Evolutionary conservation across 2,888 invertebrate species (phyloP).

Genomic region (Proisotoma minuta): DNA sequence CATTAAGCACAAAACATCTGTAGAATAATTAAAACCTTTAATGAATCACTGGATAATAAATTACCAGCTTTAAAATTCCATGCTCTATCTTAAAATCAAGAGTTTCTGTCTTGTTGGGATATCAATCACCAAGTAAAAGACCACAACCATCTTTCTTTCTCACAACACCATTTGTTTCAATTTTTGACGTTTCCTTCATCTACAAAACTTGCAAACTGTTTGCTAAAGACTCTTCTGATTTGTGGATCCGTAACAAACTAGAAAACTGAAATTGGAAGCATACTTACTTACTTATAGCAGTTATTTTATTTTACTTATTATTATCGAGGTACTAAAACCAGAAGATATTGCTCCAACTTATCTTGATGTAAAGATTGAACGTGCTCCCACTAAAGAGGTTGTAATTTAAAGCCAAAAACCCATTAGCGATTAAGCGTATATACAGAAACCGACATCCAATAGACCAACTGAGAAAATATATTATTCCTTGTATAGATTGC

Average conservation of each 20-base stretch:
- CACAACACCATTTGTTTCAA: background rate
- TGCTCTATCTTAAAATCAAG: background rate
- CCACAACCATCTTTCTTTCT: background rate
- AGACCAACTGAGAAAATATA: slow-evolving; percentile 17
- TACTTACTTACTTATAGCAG: background rate
- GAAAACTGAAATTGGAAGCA: no score
- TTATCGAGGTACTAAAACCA: slow-evolving; percentile 4
- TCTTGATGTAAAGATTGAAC: slow-evolving; percentile 13
- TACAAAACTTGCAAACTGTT: background rate
- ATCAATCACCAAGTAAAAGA: background rate
- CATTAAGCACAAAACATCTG: background rate
- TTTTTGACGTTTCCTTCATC: background rate
- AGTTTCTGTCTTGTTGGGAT: background rate
- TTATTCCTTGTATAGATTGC: background rate
- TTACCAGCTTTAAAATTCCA: background rate
- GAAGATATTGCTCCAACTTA: slow-evolving; percentile 15
- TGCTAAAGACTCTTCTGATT: background rate
- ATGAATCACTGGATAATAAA: background rate
- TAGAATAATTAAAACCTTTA: background rate
- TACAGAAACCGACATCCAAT: slow-evolving; percentile 11
- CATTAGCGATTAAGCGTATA: slow-evolving; percentile 10
- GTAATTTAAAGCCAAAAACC: slow-evolving; percentile 2
- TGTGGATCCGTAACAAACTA: no score
- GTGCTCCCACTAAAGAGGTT: slow-evolving; percentile 6
- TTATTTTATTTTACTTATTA: background rate